Evolutionary conservation across 2,113 vertebrate genomes (phyloP).

Genomic region (Crypturellus undulatus): DNA sequence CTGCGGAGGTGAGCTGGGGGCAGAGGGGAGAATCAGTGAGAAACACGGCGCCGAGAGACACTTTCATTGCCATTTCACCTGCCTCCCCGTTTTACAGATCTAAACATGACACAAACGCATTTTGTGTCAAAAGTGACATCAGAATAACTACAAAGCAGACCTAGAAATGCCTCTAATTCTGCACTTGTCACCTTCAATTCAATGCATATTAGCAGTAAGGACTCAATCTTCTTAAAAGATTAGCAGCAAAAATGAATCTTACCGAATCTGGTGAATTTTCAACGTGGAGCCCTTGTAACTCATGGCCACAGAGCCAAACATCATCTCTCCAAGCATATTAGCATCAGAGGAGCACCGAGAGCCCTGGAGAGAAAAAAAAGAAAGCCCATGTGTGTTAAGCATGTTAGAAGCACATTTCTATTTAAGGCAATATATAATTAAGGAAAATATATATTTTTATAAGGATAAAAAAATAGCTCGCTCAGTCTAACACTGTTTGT

Average conservation of each 20-base stretch:
- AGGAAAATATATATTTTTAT: background rate
- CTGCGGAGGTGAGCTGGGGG: slow-evolving; percentile 92
- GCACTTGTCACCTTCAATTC: background rate
- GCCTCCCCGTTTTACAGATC: background rate
- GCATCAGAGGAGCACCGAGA: slow-evolving; percentile 93
- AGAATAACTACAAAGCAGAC: background rate
- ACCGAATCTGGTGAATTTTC: slow-evolving; percentile 99
- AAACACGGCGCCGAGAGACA: background rate
- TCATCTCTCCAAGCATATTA: slow-evolving; percentile 99
- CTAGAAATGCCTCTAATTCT: background rate
- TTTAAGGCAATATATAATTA: background rate
- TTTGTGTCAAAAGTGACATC: background rate
- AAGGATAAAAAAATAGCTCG: too few relatives aligned
- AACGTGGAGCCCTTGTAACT: slow-evolving; percentile 98
- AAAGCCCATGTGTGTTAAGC: background rate
- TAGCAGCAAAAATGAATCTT: slow-evolving; percentile 29
- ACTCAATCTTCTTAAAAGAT: background rate
- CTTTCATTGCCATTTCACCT: background rate
- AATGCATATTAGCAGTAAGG: background rate
- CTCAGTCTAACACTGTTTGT: background rate
- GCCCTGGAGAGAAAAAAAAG: slow-evolving; percentile 73
- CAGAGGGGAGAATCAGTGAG: slow-evolving; percentile 10
- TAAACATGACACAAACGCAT: background rate
- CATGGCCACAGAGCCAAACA: slow-evolving; percentile 99
- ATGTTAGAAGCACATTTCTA: background rate